phyloP scores from a whole-genome alignment of 2,797 vertebrate species.

The Psittacula echo region DNA sequence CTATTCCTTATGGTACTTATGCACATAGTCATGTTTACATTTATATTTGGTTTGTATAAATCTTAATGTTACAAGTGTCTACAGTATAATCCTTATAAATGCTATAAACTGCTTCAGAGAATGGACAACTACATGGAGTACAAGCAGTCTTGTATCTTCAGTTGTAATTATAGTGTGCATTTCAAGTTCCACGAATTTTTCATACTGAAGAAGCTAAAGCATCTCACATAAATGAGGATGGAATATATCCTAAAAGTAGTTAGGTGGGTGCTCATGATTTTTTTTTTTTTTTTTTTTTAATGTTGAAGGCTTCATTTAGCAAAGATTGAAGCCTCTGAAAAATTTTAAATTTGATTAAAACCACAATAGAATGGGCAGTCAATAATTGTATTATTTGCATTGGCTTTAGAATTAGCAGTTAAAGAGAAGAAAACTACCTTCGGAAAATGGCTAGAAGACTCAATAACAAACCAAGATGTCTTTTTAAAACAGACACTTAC shows the following conservation, averaged over 20 bases:
- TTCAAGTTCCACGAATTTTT: neutral
- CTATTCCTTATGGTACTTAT: neutral
- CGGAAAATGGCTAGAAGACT: neutral
- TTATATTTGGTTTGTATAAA: neutral
- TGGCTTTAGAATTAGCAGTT: neutral
- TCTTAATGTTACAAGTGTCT: neutral
- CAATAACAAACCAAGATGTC: neutral
- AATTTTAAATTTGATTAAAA: neutral
- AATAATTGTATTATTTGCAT: neutral
- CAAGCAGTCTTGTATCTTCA: neutral
- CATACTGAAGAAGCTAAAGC: neutral
- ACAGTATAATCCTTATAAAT: neutral
- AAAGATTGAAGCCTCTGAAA: neutral
- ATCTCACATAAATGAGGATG: neutral
- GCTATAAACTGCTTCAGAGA: neutral
- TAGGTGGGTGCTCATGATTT: neutral
- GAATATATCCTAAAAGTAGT: neutral
- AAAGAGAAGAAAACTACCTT: neutral
- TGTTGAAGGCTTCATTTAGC: neutral
- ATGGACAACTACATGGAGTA: neutral
- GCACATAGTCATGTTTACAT: neutral
- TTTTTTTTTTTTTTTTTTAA: neutral
- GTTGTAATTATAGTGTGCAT: neutral
- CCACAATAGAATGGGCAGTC: neutral
- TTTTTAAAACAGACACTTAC: neutral